phyloP scores from a whole-genome alignment of 1,140 invertebrate species.

The Penaeus indicus region DNA sequence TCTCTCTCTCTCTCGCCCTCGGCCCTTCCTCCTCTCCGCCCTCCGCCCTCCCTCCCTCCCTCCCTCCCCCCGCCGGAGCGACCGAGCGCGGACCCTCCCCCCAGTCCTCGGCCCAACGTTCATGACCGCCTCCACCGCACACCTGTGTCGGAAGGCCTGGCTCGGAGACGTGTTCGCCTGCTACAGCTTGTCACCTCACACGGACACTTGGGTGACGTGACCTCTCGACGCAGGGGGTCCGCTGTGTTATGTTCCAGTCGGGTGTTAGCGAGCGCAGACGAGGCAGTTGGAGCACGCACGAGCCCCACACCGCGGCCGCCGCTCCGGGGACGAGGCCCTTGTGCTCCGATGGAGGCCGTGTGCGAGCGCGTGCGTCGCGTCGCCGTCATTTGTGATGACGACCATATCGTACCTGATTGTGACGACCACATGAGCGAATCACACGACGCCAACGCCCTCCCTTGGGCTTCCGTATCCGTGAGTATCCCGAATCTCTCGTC shows the following conservation, averaged over 20 bases:
- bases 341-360: conserved; percentile 52
- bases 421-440: conserved; percentile 53
- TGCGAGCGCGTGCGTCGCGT: conserved; percentile 55
- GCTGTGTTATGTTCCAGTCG: neutral
- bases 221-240: neutral
- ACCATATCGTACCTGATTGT: conserved; percentile 55
- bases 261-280: neutral
- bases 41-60: neutral
- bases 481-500: conserved; percentile 17
- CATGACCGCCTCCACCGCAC: conserved; percentile 39
- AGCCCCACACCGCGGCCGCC: neutral
- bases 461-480: conserved; percentile 19
- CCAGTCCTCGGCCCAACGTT: neutral
- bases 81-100: neutral
- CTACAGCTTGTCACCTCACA: conserved; percentile 43
- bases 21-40: neutral
- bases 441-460: conserved; percentile 33
- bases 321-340: neutral
- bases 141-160: neutral
- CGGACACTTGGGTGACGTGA: conserved; percentile 52
- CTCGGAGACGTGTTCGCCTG: neutral
- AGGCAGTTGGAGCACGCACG: neutral
- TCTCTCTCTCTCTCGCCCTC: conserved; percentile 25
- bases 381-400: conserved; percentile 59
- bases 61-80: neutral